Conservation (phyloP, 2,113 vertebrate genomes). For the Macrotis lagotis region DNA sequence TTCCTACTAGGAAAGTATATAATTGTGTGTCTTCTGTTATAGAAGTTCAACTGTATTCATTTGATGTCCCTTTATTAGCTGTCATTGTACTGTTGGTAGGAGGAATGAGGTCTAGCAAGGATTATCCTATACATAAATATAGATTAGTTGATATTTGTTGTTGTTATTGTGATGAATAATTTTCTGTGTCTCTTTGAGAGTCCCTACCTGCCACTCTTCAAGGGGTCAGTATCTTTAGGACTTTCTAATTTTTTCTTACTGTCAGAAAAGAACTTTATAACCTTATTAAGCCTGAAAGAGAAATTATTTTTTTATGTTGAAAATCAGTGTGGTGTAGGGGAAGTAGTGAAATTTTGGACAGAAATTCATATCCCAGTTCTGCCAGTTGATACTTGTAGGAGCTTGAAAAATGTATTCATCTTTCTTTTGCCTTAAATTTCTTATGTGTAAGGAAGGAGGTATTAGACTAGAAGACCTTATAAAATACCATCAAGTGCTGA, state of each 20-base stretch:
- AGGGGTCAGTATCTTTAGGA: not conserved
- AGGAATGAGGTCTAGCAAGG: not conserved
- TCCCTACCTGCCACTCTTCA: not conserved
- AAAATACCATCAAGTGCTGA: not conserved
- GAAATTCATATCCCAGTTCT: not conserved
- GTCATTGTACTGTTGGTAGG: not conserved
- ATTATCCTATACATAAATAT: not conserved
- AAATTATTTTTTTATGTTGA: too few species aligned
- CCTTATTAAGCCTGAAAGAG: too few species aligned
- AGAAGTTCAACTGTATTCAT: not conserved
- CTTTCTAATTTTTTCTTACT: not conserved
- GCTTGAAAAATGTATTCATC: not conserved
- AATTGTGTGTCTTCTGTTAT: not conserved
- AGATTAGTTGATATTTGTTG: not conserved
- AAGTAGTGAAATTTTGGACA: not conserved
- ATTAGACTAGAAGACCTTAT: not conserved
- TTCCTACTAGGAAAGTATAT: not conserved
- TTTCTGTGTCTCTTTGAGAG: not conserved
- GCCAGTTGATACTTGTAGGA: not conserved
- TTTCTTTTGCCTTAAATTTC: not conserved
- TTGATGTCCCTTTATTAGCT: not conserved
- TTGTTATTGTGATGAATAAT: not conserved
- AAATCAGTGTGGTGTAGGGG: not conserved
- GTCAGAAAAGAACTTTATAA: not conserved
- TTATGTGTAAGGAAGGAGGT: not conserved